Evolutionary conservation across 2,888 invertebrate species (phyloP).

Genomic region (Trichopria drosophilae): DNA sequence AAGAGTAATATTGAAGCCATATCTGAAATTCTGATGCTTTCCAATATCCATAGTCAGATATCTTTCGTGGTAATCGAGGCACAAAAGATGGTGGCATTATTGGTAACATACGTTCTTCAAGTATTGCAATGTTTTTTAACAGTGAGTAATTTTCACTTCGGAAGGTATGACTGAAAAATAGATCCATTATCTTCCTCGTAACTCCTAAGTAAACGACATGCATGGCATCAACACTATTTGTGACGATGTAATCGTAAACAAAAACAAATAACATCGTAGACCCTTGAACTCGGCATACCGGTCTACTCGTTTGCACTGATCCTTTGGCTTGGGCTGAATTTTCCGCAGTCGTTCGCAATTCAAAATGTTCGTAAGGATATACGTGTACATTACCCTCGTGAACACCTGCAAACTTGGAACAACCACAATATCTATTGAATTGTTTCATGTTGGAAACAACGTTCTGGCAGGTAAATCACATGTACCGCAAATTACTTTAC

Average conservation of each 20-base stretch:
- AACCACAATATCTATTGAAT: slow-evolving; percentile 25
- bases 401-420: slow-evolving; percentile 25
- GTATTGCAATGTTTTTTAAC: too few species aligned
- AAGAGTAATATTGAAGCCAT: slow-evolving; percentile 32
- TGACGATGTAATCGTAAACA: too few species aligned
- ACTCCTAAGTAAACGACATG: too few species aligned
- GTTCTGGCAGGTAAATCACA: slow-evolving; percentile 19
- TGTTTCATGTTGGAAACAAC: slow-evolving; percentile 27
- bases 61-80: slow-evolving; percentile 25
- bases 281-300: too few species aligned
- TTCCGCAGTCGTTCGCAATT: slow-evolving; percentile 17
- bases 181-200: too few species aligned
- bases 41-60: slow-evolving; percentile 27
- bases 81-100: slow-evolving; percentile 31
- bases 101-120: slow-evolving; percentile 24
- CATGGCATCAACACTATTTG: too few species aligned
- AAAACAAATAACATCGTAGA: too few species aligned
- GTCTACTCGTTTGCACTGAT: slow-evolving; percentile 7
- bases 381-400: slow-evolving; percentile 10
- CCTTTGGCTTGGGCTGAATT: slow-evolving; percentile 16
- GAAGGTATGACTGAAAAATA: too few species aligned
- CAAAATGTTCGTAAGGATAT: slow-evolving; percentile 21
- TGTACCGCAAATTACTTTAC: slow-evolving; percentile 14
- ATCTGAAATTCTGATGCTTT: slow-evolving; percentile 34
- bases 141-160: too few species aligned